phyloP scores from a whole-genome alignment of 2,113 vertebrate species.

The Formicarius rufipectus region DNA sequence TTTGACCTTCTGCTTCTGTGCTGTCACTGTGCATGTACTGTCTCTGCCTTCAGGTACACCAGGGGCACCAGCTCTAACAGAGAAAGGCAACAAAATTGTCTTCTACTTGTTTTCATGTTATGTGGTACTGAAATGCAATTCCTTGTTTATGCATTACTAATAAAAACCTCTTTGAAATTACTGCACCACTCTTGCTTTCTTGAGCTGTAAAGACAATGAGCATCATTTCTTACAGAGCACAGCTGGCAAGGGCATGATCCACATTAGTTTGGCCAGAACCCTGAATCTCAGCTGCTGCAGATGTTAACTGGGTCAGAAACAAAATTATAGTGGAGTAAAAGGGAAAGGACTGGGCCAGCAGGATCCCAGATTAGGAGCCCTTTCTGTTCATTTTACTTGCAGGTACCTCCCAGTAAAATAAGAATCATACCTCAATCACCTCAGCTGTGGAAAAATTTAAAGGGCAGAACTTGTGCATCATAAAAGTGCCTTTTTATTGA shows the following conservation, averaged over 20 bases:
- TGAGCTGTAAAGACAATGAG: rapidly evolving
- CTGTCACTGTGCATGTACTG: neutral
- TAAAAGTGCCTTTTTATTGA: neutral
- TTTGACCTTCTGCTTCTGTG: neutral
- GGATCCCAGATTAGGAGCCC: neutral
- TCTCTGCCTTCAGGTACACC: neutral
- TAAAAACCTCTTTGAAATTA: conserved; percentile 13
- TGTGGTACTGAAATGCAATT: neutral
- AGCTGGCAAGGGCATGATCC: neutral
- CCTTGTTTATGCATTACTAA: conserved; percentile 30
- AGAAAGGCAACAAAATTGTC: neutral
- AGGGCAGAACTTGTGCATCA: neutral
- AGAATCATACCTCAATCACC: neutral
- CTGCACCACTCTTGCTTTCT: neutral
- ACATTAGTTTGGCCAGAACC: neutral
- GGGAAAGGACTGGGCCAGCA: neutral
- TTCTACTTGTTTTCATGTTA: conserved; percentile 9
- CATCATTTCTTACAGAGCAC: neutral
- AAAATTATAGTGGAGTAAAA: neutral
- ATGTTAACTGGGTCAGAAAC: neutral
- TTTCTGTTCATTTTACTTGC: neutral
- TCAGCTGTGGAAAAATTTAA: neutral
- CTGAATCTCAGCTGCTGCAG: neutral
- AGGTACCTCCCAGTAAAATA: neutral
- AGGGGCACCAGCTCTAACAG: neutral